These are phyloP conservation scores for Teleiodes luculella DNA, from an alignment of 2,888 invertebrate genomes.

Conservation along the genomic window DNA sequence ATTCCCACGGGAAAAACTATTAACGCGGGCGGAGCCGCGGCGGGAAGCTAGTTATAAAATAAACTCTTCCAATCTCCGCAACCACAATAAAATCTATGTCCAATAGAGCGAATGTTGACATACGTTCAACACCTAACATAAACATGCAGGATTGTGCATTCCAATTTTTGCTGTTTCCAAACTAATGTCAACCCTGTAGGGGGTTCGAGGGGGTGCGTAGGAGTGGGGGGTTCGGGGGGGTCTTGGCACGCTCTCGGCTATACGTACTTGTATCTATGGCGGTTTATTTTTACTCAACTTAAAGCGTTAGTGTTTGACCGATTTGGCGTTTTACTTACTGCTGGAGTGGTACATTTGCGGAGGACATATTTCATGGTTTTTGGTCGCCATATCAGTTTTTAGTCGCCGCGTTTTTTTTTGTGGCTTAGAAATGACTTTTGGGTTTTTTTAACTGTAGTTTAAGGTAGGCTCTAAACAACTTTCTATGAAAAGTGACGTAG, in stretches of 20 bases:
- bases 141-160: neutral
- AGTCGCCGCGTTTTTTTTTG: too few relatives aligned
- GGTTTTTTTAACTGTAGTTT: too few relatives aligned
- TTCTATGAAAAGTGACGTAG: too few relatives aligned
- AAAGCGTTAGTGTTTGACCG: slow-evolving; percentile 42
- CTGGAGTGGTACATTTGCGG: slow-evolving; percentile 29
- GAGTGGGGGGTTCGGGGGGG: neutral
- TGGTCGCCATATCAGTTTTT: too few relatives aligned
- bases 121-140: neutral
- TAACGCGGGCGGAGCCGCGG: too few relatives aligned
- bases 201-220: neutral
- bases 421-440: too few relatives aligned
- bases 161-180: neutral
- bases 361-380: neutral
- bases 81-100: neutral
- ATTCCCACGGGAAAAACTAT: too few relatives aligned
- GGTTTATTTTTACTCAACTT: slow-evolving; percentile 19
- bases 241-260: slow-evolving; percentile 33
- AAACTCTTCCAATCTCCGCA: neutral
- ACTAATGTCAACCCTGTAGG: neutral
- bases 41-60: too few relatives aligned
- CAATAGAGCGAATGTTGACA: neutral
- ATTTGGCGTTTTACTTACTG: slow-evolving; percentile 38
- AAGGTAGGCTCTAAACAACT: too few relatives aligned
- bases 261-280: slow-evolving; percentile 10